Base-by-base conservation (phyloP, 2,113 vertebrate species). In the Scartelaos histophorus region DNA sequence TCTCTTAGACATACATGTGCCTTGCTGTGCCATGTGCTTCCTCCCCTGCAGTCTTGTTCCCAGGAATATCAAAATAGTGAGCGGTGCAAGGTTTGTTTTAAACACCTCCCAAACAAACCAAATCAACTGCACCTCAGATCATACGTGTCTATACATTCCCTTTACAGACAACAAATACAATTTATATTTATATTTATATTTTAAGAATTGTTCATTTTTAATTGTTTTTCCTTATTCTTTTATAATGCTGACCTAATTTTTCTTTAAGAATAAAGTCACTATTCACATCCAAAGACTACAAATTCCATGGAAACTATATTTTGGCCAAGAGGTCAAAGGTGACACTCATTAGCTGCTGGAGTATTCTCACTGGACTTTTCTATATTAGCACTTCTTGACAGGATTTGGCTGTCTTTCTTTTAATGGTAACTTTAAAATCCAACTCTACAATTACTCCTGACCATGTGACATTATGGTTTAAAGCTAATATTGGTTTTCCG, bases 291-390 rank as follows among this genome's bases (percentile, higher is more conserved):
- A 38, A 19, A 38, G 38, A 43, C 38, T 43, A 43, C 38, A 43
- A 43, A 43, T 43, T 10, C 17, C 11, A 38, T n/a, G 35, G 61
- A 38, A 38, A 64, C 17, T 21, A 21, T 21, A 64, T 34, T 47
- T 68, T 76, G 74, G 71, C 80, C 69, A 47, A 38, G 54, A 7
- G 82, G 90, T 89, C 89, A 88, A 68, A 73, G 94, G 77, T 94
- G 88, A 92, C 81, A 75, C 94, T 94, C 88, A 93, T 95, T 94
- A 94, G 89, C 51, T n/a, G 54, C 68, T 61, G 57, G 81, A 86
- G 77, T 80, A 83, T 92, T 92, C 87, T 91, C 87, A 29, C 68
- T 83, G 78, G 76, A 76, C 77, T 74, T 80, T 80, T 75, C 61
- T 69, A 70, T 74, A 56, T 83, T 77, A 74, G 24, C 51, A 17